Evolutionary conservation across 2,888 invertebrate species (phyloP), one percentile per base, ranked within the genome.

Genomic region (Melitaea athalia): DNA sequence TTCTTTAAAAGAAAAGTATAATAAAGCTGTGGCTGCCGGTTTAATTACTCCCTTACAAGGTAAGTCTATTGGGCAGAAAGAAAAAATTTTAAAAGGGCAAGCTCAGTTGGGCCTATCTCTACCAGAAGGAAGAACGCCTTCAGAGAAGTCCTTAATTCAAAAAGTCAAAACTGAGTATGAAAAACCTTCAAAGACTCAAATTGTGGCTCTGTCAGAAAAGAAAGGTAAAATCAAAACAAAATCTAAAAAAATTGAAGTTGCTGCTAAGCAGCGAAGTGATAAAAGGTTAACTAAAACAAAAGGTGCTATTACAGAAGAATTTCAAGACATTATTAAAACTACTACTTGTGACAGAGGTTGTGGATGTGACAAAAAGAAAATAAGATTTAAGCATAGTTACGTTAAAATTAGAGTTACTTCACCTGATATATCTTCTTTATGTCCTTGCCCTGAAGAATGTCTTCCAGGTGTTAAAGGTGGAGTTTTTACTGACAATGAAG

Each of bases 331-430:
- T n/a, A 62, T 78, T 3, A 88, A 86, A 82, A 83, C 82, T 5
- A 85, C 84, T 33, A 87, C 79, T 17, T 88, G 88, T 75, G 88
- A 88, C 62, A 78, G 83, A 59, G 86, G 78, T 24, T 88, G 88
- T 73, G 88, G 88, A 5, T 87, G 88, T 75, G 86, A 87, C 68
- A 86, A 83, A 72, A 88, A 88, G 71, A 88, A 88, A 82, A 87
- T 88, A 55, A 79, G 81, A 78, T 89, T 89, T 74, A 88, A 88
- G 73, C 86, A 88, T 49, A 88, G 89, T 73, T 88, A 87, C 49
- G 82, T 88, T 0, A 88, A 88, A 77, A 88, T 89, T 69, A 80
- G 81, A 77, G 87, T 88, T 0, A 87, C 87, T 8, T 87, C 88
- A 15, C 88, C 89, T 11, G 88, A 88, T 63, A 84, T 88, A 74